Evolutionary conservation across 2,888 invertebrate genomes (phyloP), one percentile per base, ranked within the genome.

Genomic region (Pogonocherus hispidulus): DNA sequence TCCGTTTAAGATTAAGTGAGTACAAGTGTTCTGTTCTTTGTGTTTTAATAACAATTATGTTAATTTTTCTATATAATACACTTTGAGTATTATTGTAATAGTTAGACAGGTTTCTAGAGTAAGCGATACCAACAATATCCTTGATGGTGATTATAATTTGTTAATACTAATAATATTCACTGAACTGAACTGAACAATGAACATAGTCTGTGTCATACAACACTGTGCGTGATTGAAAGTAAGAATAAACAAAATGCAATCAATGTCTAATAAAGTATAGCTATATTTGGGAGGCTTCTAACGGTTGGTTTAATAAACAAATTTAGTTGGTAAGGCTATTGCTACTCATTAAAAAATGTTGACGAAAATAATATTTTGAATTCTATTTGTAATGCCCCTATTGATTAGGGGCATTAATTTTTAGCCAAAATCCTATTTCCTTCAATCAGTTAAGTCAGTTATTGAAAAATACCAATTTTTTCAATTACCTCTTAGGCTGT

Each of bases 1-100:
- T 59, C 59, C 49, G 59, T 47, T 59, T 59, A 59, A 59, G 18
- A 9, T 49, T 19, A 27, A 23, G 16, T 8, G 14, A 41, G 32
- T 19, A n/a, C 32, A 47, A 59, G 22, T 56, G 20, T 37, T 37
- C 8, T 1, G 9, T 14, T 19, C 52, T 52, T 52, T 41, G 14
- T 47, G 2, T n/a, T 49, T 35, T 46, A 37, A 55, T 22, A 57
- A 57, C 37, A 37, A 20, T 41, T 41, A 41, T 55, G 55, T 4
- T 55, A 55, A 55, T 55, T 35, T 41, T n/a, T n/a, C 1, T n/a
- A n/a, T 41, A 41, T 14, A 16, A 16, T 37, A 37, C 14, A n/a
- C n/a, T 41, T 41, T 9, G 41, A 32, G 8, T 32, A 11, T 32
- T 32, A 32, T 32, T 32, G 11, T 32, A 32, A 32, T 32, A 11